Conservation (phyloP, 2,797 vertebrate genomes). For the Rhadinocentrus ornatus region DNA sequence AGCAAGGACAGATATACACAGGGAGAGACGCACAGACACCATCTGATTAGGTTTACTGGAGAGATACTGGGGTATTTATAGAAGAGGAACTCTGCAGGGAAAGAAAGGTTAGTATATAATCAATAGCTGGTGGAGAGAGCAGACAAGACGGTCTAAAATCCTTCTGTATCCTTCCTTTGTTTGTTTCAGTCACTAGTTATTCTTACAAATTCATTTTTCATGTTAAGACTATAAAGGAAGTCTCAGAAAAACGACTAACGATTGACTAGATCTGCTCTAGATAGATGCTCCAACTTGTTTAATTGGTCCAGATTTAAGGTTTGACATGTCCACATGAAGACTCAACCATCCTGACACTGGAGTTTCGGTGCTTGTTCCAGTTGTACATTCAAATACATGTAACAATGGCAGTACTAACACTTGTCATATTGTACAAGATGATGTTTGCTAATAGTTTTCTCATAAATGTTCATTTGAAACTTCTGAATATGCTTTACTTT, state of each 20-base stretch:
- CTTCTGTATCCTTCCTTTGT: slow-evolving; percentile 35
- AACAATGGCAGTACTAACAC: not conserved
- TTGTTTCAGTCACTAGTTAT: slow-evolving; percentile 7
- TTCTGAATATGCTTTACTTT: no score
- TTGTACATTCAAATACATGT: not conserved
- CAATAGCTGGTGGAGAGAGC: slow-evolving; percentile 67
- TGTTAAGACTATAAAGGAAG: slow-evolving; percentile 5
- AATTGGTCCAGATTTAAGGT: not conserved
- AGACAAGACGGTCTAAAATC: slow-evolving; percentile 51
- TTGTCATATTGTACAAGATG: not conserved
- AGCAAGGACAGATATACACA: slow-evolving; percentile 42
- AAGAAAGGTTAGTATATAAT: slow-evolving; percentile 76
- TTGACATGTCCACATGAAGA: not conserved
- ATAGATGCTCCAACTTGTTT: not conserved
- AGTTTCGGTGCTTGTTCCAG: not conserved
- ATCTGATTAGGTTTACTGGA: slow-evolving; percentile 43
- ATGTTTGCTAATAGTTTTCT: no score
- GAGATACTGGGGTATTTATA: slow-evolving; percentile 76
- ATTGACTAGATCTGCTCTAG: not conserved
- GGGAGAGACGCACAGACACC: slow-evolving; percentile 24
- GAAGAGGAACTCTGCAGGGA: slow-evolving; percentile 55
- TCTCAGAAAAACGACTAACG: not conserved
- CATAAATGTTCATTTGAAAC: not conserved
- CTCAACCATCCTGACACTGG: not conserved
- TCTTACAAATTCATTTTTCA: not conserved